Conservation (phyloP, 2,113 vertebrate genomes). For the Antechinus stuartii region DNA sequence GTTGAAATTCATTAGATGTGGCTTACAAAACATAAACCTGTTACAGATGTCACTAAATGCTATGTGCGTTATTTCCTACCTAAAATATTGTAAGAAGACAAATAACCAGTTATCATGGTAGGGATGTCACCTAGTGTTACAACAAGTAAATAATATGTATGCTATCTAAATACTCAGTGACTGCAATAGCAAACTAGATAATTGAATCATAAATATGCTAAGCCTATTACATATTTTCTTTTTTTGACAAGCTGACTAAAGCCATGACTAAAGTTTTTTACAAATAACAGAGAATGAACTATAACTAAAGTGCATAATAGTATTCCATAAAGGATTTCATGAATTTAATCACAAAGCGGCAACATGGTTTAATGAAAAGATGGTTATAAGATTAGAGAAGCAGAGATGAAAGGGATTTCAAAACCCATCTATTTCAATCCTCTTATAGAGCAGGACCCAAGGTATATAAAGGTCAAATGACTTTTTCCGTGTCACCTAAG, state of each 20-base stretch:
- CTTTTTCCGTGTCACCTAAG: background rate
- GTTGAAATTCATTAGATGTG: background rate
- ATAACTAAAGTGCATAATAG: background rate
- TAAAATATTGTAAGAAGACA: conserved; percentile 16
- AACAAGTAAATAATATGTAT: background rate
- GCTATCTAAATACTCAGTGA: conserved; percentile 17
- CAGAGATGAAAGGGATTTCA: background rate
- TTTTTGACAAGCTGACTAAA: background rate
- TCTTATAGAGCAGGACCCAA: background rate
- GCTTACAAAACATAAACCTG: conserved; percentile 37
- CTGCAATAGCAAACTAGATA: background rate
- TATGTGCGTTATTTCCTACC: background rate
- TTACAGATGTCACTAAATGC: background rate
- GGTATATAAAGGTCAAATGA: background rate
- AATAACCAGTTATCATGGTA: background rate
- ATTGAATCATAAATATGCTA: background rate
- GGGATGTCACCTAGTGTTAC: background rate
- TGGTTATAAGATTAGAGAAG: background rate
- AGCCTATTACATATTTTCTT: background rate
- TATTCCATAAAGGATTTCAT: background rate
- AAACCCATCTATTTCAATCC: background rate
- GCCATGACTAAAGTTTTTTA: background rate
- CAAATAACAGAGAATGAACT: background rate
- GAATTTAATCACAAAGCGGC: background rate
- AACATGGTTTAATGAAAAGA: background rate